Evolutionary conservation across 2,797 vertebrate species (phyloP).

Genomic region (Acipenser oxyrinchus): DNA sequence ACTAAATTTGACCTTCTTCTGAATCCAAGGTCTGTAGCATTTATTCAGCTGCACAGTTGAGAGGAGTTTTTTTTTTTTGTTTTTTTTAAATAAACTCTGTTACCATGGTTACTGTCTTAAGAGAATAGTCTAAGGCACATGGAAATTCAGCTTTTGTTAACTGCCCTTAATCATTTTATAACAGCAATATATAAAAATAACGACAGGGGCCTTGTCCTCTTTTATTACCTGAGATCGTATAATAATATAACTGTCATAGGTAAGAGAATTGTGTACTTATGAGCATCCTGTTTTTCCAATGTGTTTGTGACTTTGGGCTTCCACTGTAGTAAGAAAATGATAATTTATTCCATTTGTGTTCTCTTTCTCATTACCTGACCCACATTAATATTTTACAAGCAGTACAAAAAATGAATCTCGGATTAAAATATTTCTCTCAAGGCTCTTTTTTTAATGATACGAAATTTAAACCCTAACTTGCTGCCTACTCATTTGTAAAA

Average conservation of each 20-base stretch:
- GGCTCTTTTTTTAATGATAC: constrained; percentile 25
- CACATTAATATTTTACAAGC: constrained; percentile 54
- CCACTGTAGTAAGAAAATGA: constrained; percentile 51
- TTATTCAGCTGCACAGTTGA: constrained; percentile 19
- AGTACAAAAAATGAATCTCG: constrained; percentile 38
- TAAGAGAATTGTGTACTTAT: no score
- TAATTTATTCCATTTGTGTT: constrained; percentile 50
- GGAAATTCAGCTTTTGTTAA: constrained; percentile 2
- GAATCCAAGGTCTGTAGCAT: constrained; percentile 22
- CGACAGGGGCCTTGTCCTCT: no score
- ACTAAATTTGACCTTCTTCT: constrained; percentile 35
- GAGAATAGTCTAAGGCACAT: constrained; percentile 5
- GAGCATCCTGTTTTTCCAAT: neutral
- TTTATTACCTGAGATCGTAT: no score
- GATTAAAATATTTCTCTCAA: constrained; percentile 40
- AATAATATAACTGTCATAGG: no score
- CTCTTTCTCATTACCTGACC: constrained; percentile 35
- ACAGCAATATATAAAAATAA: no score
- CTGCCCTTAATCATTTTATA: no score
- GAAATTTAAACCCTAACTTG: constrained; percentile 35
- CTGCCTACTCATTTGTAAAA: constrained; percentile 40
- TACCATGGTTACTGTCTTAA: constrained; percentile 41
- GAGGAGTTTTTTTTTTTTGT: constrained; percentile 31
- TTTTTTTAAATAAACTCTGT: constrained; percentile 19
- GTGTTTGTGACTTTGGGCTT: neutral